Evolutionary conservation across 2,113 vertebrate species (phyloP).

Genomic region (Tachuris rubrigastra): DNA sequence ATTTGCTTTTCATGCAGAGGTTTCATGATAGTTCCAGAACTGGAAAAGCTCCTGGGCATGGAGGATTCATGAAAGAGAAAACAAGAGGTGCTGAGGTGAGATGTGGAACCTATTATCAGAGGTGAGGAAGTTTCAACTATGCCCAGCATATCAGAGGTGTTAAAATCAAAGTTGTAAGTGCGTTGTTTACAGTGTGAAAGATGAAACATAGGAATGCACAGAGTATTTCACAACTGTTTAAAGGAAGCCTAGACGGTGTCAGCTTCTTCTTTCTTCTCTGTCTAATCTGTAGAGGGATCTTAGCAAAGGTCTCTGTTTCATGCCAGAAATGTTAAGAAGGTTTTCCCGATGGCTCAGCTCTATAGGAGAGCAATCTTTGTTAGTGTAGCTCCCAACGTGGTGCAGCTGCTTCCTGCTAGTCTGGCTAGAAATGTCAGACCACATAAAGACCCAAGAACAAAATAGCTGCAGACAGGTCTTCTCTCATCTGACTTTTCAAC

Average conservation of each 20-base stretch:
- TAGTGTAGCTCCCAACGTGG: not conserved
- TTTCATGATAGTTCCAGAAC: not conserved
- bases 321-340: not conserved
- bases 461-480: not conserved
- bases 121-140: not conserved
- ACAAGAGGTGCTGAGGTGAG: not conserved
- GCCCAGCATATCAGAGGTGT: not conserved
- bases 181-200: not conserved
- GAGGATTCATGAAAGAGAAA: not conserved
- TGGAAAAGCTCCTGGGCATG: not conserved
- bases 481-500: not conserved
- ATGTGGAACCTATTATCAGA: not conserved
- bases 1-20: not conserved
- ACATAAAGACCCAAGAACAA: not conserved
- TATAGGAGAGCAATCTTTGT: not conserved
- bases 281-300: not conserved
- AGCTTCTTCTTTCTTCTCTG: not conserved
- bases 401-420: not conserved
- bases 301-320: not conserved
- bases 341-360: not conserved
- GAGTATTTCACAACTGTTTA: not conserved
- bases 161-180: not conserved
- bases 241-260: not conserved
- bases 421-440: not conserved
- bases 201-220: not conserved